Evolutionary conservation across 2,113 vertebrate genomes (phyloP).

Genomic region (Oceanites oceanicus): DNA sequence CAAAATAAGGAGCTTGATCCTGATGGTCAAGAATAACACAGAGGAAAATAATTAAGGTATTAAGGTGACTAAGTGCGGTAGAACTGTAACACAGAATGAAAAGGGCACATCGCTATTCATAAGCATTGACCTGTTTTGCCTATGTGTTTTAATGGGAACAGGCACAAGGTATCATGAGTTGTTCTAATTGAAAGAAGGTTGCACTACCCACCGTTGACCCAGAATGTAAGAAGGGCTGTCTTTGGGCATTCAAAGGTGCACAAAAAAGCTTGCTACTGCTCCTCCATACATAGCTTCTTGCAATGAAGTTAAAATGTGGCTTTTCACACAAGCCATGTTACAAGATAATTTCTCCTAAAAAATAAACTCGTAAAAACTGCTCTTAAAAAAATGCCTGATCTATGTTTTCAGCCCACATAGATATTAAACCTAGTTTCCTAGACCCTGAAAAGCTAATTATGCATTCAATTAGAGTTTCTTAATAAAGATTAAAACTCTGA

Average conservation of each 20-base stretch:
- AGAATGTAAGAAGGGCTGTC: background rate
- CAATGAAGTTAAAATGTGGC: constrained; percentile 28
- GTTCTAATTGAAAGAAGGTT: constrained; percentile 29
- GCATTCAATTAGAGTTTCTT: constrained; percentile 85
- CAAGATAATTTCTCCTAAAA: constrained; percentile 60
- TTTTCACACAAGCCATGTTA: constrained; percentile 37
- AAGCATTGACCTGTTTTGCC: background rate
- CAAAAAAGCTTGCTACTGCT: background rate
- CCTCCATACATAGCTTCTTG: background rate
- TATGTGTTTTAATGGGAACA: background rate
- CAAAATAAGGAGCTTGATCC: background rate
- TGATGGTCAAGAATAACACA: background rate
- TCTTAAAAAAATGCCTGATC: constrained; percentile 72
- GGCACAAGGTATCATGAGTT: constrained; percentile 1
- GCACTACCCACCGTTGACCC: background rate
- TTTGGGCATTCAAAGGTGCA: background rate
- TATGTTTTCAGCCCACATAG: constrained; percentile 76
- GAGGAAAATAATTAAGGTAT: background rate
- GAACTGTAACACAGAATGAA: background rate
- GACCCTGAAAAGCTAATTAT: constrained; percentile 84
- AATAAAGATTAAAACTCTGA: constrained; percentile 88
- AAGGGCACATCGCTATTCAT: background rate
- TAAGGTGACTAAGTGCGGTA: background rate
- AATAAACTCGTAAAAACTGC: constrained; percentile 70
- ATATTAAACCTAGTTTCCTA: constrained; percentile 84